Evolutionary conservation across 2,888 invertebrate genomes (phyloP).

Genomic region (Leucozona laternaria): DNA sequence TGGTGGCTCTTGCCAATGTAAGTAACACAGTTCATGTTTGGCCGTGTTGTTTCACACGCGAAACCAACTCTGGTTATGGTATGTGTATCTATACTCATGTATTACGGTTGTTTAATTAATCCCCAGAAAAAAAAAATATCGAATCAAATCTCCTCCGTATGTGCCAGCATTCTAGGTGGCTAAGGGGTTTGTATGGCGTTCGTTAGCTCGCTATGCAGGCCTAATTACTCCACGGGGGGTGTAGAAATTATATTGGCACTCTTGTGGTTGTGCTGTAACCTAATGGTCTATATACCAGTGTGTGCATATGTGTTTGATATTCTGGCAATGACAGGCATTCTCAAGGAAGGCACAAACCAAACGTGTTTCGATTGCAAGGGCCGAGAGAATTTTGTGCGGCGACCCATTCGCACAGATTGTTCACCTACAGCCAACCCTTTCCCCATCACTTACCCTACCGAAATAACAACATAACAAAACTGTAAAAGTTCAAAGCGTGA

Average conservation of each 20-base stretch:
- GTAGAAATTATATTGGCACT: conserved; percentile 56
- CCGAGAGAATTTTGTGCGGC: background rate
- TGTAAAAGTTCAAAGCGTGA: conserved; percentile 48
- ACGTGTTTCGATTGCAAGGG: background rate
- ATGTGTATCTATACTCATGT: background rate
- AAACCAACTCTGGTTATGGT: conserved; percentile 26
- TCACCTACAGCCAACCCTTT: background rate
- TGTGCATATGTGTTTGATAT: conserved; percentile 5
- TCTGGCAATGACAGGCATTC: conserved; percentile 64
- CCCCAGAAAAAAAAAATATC: conserved; percentile 11
- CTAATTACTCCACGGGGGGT: conserved; percentile 63
- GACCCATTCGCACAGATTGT: conserved; percentile 28
- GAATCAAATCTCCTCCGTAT: conserved; percentile 32
- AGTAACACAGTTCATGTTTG: conserved; percentile 46
- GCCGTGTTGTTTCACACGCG: conserved; percentile 20
- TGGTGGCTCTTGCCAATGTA: conserved; percentile 49
- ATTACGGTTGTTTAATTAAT: conserved; percentile 37
- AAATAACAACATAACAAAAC: background rate
- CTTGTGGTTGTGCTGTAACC: conserved; percentile 17
- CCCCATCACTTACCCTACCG: too few species aligned
- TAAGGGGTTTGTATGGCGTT: background rate
- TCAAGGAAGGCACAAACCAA: conserved; percentile 34
- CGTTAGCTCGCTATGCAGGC: conserved; percentile 52
- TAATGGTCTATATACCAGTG: background rate
- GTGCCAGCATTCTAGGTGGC: background rate